Base-by-base conservation (phyloP, 2,888 invertebrate genomes). In the Pecten maximus region DNA sequence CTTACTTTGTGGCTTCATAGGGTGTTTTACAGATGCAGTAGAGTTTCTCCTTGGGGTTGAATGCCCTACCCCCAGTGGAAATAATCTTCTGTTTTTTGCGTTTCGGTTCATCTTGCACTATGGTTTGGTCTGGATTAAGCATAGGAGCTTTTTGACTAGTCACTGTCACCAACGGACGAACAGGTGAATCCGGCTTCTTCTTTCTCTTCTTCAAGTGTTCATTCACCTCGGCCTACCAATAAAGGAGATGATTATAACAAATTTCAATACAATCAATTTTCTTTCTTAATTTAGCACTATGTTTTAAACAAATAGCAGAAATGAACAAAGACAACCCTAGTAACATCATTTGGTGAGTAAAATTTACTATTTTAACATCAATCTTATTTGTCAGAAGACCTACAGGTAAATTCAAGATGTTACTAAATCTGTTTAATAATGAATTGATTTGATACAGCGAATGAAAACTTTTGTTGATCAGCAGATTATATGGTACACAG, bases 1-100 rank as follows among this genome's bases (percentile, higher is more conserved):
- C 97, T 97, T 96, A 98, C 98, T 99, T 99, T 28, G 98, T 98
- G 96, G 98, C 98, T 97, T 99, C 99, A 96, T 99, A 99, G 4
- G 99, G 99, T 87, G 98, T 99, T 96, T 98, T 98, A 96, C 99
- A 99, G 90, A 99, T 97, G 96, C 99, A 99, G 95, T 99, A 98
- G 1, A 99, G 97, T 90, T 94, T 95, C 54, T 95, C 94, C 89
- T 94, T 94, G 35, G 94, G 93, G 87, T 93, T 94, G 15, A 93
- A 91, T 39, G 93, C 54, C 89, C 93, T 92, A 28, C 91, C 87
- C 19, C 95, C 95, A 2, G 95, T 95, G 23, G 95, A 96, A 8
- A 96, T 96, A 54, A 96, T 93, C 91, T 95, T 95, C 91, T 96
- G 95, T 89, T 96, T 96, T 93, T 95, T 95, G 91, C 94, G 95